Evolutionary conservation across 1,140 invertebrate genomes (phyloP).

Genomic region (Neodiprion virginianus): DNA sequence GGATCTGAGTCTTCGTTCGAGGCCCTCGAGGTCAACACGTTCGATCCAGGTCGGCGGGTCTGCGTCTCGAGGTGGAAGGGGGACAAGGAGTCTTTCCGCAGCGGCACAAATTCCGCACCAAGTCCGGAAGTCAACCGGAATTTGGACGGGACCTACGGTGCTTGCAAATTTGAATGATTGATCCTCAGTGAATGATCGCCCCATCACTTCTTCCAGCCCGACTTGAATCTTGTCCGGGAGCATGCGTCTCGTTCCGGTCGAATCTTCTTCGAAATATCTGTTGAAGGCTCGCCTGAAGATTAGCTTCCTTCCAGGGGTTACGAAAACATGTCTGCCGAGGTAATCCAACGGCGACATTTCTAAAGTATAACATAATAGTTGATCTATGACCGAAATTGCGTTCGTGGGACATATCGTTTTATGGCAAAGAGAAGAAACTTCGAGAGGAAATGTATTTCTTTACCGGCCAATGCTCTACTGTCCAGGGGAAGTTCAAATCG

Average conservation of each 20-base stretch:
- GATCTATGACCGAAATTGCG: no score
- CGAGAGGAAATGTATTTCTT: slow-evolving; percentile 23
- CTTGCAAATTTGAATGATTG: slow-evolving; percentile 57
- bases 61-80: slow-evolving; percentile 55
- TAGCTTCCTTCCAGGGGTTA: slow-evolving; percentile 69
- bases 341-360: slow-evolving; percentile 70
- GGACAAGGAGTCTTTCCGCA: slow-evolving; percentile 67
- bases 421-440: slow-evolving; percentile 19
- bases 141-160: slow-evolving; percentile 60
- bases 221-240: slow-evolving; percentile 58
- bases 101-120: slow-evolving; percentile 75
- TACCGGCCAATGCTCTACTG: slow-evolving; percentile 64
- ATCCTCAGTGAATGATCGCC: slow-evolving; percentile 61
- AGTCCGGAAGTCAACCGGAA: slow-evolving; percentile 67
- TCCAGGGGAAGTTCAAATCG: slow-evolving; percentile 72
- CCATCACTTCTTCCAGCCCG: slow-evolving; percentile 69
- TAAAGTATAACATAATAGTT: slow-evolving; percentile 33
- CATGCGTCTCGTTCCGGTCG: slow-evolving; percentile 48
- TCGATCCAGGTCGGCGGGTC: slow-evolving; percentile 62
- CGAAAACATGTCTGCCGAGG: slow-evolving; percentile 64
- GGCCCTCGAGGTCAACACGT: slow-evolving; percentile 46
- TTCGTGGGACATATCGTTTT: no score
- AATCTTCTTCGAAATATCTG: slow-evolving; percentile 54
- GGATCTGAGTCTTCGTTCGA: slow-evolving; percentile 45
- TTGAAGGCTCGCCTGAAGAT: slow-evolving; percentile 67